Percentiles rank a stretch among this genome's conserved stretches.
These are phyloP conservation scores for Gastracanthus pulcherrimus DNA, from an alignment of 2,888 invertebrate species.

Conservation along the genomic window DNA sequence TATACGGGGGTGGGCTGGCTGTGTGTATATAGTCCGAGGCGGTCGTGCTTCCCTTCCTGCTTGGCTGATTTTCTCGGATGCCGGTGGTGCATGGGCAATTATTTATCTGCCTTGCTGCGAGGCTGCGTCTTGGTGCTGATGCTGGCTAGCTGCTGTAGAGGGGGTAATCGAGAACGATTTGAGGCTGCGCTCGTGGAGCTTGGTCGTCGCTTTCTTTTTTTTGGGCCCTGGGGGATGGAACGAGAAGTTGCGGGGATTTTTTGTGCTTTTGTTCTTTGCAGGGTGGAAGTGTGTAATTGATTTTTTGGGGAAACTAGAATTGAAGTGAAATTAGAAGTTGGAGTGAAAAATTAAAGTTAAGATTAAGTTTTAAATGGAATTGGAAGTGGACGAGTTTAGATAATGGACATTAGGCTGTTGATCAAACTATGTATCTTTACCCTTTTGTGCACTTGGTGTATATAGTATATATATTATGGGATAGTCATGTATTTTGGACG, in stretches of 20 bases:
- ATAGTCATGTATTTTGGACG: too few species aligned
- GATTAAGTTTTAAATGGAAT: too few species aligned
- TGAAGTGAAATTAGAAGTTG: too few species aligned
- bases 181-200: background rate
- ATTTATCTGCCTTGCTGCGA: constrained; percentile 6
- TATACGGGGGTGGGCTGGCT: background rate
- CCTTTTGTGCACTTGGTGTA: too few species aligned
- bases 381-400: too few species aligned
- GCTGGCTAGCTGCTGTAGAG: constrained; percentile 17
- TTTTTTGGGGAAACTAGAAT: background rate
- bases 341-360: too few species aligned
- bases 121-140: background rate
- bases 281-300: background rate
- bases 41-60: too few species aligned
- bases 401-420: too few species aligned
- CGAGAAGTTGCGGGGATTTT: background rate
- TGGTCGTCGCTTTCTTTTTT: too few species aligned
- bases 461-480: too few species aligned
- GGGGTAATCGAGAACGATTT: constrained; percentile 38
- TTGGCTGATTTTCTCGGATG: background rate
- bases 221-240: background rate
- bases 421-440: too few species aligned
- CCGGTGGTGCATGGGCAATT: background rate
- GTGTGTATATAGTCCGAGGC: too few species aligned
- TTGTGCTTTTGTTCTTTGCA: background rate